These are phyloP conservation scores for Anguilla obscura DNA, from an alignment of 2,797 vertebrate genomes.

Conservation along the genomic window DNA sequence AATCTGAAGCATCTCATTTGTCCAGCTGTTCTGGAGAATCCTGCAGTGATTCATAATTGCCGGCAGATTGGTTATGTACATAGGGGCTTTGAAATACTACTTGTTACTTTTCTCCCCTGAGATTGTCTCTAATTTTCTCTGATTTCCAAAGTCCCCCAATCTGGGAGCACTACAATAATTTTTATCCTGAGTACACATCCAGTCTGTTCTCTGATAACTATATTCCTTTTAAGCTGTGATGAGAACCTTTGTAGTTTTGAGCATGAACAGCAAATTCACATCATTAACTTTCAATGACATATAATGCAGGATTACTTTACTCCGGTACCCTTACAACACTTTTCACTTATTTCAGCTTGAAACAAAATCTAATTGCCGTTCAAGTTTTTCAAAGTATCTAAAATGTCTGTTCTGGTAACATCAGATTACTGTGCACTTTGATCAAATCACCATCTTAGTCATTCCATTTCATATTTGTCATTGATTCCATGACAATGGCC, in stretches of 20 bases:
- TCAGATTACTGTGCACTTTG: background rate
- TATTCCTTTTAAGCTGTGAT: background rate
- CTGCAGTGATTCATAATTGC: background rate
- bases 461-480: background rate
- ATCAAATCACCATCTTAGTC: background rate
- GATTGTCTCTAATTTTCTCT: background rate
- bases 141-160: background rate
- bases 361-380: background rate
- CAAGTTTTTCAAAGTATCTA: background rate
- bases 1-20: background rate
- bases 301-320: background rate
- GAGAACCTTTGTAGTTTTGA: background rate
- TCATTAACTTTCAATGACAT: background rate
- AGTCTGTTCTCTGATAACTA: background rate
- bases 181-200: background rate
- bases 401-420: background rate
- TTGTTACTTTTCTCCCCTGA: background rate
- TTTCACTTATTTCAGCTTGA: background rate
- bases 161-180: background rate
- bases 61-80: background rate
- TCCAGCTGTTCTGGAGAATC: background rate
- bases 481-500: background rate
- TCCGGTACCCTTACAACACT: background rate
- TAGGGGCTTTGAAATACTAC: background rate
- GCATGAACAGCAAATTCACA: background rate